Percentiles rank a stretch among this genome's conserved stretches.
phyloP scores from a whole-genome alignment of 2,888 invertebrate genomes.

The Hirtodrosophila cameraria region DNA sequence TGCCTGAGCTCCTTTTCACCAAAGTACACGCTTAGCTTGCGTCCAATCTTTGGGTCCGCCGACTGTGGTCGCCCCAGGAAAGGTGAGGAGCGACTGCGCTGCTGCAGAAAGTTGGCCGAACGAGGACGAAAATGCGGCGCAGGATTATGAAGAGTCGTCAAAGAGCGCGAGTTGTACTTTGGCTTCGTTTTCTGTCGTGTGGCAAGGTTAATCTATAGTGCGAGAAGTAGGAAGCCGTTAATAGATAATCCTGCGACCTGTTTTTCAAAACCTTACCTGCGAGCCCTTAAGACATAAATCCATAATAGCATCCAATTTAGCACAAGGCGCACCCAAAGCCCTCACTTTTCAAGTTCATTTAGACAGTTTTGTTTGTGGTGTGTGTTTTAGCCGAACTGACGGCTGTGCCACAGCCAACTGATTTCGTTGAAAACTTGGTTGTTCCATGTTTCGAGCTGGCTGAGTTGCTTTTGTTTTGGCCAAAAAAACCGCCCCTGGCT shows the following conservation, averaged over 20 bases:
- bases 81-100: constrained; percentile 78
- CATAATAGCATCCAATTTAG: constrained; percentile 74
- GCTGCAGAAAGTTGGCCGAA: constrained; percentile 82
- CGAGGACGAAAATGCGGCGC: constrained; percentile 76
- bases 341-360: constrained; percentile 47
- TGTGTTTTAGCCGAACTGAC: constrained; percentile 42
- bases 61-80: constrained; percentile 81
- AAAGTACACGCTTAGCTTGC: constrained; percentile 62
- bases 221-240: background rate
- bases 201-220: constrained; percentile 83
- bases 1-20: constrained; percentile 60
- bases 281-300: constrained; percentile 84
- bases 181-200: constrained; percentile 83
- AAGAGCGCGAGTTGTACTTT: constrained; percentile 74
- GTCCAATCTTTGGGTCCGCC: constrained; percentile 82
- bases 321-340: constrained; percentile 4
- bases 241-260: background rate
- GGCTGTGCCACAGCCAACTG: constrained; percentile 65
- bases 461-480: constrained; percentile 60
- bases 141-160: constrained; percentile 60
- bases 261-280: constrained; percentile 78
- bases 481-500: constrained; percentile 51
- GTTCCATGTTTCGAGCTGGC: constrained; percentile 38
- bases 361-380: constrained; percentile 25
- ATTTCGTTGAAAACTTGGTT: constrained; percentile 26